Conservation (phyloP, 2,888 invertebrate genomes). For the Sesia bembeciformis region DNA sequence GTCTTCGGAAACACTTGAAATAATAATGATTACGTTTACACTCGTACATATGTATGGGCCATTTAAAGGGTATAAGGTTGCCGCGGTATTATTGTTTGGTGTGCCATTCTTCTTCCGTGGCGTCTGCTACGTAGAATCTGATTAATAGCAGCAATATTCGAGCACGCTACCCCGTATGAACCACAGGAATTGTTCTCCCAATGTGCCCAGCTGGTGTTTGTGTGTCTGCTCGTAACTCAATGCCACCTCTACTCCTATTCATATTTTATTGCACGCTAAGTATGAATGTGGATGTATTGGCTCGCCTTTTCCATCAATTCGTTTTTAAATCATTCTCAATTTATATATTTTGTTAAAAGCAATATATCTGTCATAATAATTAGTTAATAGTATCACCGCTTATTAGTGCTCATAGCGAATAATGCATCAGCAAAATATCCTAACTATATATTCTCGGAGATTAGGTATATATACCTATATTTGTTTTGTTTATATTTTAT, state of each 20-base stretch:
- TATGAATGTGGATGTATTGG: background rate
- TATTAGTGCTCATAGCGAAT: no score
- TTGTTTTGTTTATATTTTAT: no score
- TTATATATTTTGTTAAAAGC: no score
- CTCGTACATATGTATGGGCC: background rate
- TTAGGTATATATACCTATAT: no score
- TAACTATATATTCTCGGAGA: no score
- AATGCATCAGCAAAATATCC: no score
- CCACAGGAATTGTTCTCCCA: conserved; percentile 39
- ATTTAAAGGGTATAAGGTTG: conserved; percentile 8
- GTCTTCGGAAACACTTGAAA: background rate
- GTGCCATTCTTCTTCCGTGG: conserved; percentile 43
- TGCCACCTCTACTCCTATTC: conserved; percentile 15
- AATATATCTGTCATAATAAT: no score
- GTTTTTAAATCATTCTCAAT: no score
- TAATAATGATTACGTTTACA: background rate
- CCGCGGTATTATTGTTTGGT: conserved; percentile 40
- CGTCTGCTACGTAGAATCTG: conserved; percentile 35
- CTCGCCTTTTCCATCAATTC: no score
- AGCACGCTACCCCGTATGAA: conserved; percentile 33
- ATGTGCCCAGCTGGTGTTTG: conserved; percentile 21
- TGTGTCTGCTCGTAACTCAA: conserved; percentile 19
- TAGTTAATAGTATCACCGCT: no score
- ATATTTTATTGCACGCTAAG: conserved; percentile 21
- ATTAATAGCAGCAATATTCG: conserved; percentile 64